A percentile compares a stretch with the other conserved stretches of the same genome.
These are phyloP conservation scores for Sphecodes monilicornis DNA, from an alignment of 2,888 invertebrate genomes.

Conservation along the genomic window DNA sequence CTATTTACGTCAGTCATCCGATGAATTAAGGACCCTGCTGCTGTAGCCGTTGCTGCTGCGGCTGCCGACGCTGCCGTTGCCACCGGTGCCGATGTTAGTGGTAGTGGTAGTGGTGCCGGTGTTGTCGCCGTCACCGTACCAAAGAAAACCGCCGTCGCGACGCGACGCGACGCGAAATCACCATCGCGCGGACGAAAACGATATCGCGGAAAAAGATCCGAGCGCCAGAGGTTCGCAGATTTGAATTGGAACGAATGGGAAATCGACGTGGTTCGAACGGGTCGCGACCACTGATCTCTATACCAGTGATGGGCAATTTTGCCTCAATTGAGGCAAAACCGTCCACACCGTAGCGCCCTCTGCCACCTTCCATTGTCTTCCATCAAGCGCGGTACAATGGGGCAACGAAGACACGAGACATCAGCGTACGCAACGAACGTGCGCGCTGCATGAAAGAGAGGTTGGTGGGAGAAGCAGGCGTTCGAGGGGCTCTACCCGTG, in stretches of 20 bases:
- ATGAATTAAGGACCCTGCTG: conserved; percentile 73
- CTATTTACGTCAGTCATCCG: conserved; percentile 80
- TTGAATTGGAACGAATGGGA: not conserved
- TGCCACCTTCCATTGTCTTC: too few relatives aligned
- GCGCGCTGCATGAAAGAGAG: too few relatives aligned
- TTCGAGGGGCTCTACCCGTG: too few relatives aligned
- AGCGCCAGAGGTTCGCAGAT: not conserved
- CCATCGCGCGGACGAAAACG: not conserved
- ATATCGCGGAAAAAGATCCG: not conserved
- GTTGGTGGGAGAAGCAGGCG: too few relatives aligned
- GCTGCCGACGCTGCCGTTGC: not conserved
- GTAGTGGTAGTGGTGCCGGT: not conserved
- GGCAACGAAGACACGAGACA: too few relatives aligned
- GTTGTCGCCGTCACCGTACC: not conserved
- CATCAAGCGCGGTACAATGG: too few relatives aligned
- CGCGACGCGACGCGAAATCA: not conserved
- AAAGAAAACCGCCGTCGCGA: too few relatives aligned
- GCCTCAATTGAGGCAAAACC: too few relatives aligned
- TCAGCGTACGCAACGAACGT: too few relatives aligned
- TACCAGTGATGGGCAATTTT: too few relatives aligned
- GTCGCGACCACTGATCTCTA: too few relatives aligned
- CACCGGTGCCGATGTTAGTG: not conserved
- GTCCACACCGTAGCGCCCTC: too few relatives aligned
- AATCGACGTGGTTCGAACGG: not conserved
- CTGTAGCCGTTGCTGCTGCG: not conserved